Percentiles rank a stretch among this genome's conserved stretches.
Evolutionary conservation across 2,797 vertebrate species (phyloP).

Genomic region (Oceanodroma leucorhoa): DNA sequence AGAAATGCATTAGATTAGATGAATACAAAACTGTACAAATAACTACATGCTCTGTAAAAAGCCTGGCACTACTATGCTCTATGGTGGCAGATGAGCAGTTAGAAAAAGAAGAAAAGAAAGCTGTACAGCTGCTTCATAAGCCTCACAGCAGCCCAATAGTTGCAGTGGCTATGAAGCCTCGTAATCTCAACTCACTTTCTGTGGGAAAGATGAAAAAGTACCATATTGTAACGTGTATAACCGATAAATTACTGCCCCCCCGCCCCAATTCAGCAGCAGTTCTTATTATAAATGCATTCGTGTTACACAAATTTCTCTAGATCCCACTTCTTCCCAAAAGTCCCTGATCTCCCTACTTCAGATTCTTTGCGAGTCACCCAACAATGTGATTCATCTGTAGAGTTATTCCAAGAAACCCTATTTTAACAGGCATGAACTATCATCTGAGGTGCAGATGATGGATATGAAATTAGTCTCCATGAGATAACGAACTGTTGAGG

Average conservation of each 20-base stretch:
- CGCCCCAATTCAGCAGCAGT: neutral
- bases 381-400: neutral
- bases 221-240: neutral
- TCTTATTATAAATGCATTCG: neutral
- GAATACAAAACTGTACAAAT: neutral
- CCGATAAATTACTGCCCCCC: neutral
- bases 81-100: neutral
- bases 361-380: neutral
- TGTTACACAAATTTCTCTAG: neutral
- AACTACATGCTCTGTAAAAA: neutral
- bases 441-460: neutral
- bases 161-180: neutral
- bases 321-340: neutral
- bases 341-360: neutral
- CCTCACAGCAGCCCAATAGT: neutral
- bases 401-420: neutral
- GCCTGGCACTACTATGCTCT: neutral
- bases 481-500: neutral
- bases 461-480: neutral
- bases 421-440: neutral
- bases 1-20: slow-evolving; percentile 22
- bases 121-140: neutral
- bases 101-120: neutral
- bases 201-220: neutral
- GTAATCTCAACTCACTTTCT: neutral